Evolutionary conservation across 2,113 vertebrate species (phyloP), one percentile per base, ranked within the genome.

Genomic region (Sciurus niger): DNA sequence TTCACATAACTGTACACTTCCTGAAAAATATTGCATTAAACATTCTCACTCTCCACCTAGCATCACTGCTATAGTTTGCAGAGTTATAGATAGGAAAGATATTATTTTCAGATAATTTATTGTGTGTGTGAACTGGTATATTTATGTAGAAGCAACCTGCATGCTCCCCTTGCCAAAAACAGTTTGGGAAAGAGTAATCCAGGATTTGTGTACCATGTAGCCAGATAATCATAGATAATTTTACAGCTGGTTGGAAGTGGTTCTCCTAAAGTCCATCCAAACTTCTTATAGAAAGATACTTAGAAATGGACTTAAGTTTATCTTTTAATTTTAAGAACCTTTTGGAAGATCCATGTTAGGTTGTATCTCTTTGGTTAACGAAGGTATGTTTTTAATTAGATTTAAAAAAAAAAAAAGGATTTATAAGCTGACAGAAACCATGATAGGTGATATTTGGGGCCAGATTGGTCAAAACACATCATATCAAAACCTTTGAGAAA

Each of bases 1-100:
- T 94, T 97, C 67, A 28, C 83, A 94, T 89, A 82, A 94, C 60
- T 53, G 0, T 84, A 65, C 73, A 90, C 78, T 95, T 95, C 58
- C 93, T 97, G 74, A 93, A 96, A 79, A 96, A 87, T 76, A 74
- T 58, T 58, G 51, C 68, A 16, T 72, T 76, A 48, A 95, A 63
- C 74, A 43, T 55, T 94, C 53, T 88, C 74, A 83, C 84, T 48
- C 88, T 96, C 74, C 76, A 68, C 82, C 89, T 85, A 93, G 58
- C 84, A 55, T 94, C 55, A 25, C 46, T 93, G 87, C 80, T 74
- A 22, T 83, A 86, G 46, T 83, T 73, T 89, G 46, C 46, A 48
- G 34, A 93, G 30, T 67, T 67, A 84, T 14, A 73, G 53, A 65
- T 74, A 53, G 78, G 46, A 87, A 85, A 78, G 76, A 67, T 80